phyloP scores from a whole-genome alignment of 2,888 invertebrate species.

The Hydrotaea diabolus region DNA sequence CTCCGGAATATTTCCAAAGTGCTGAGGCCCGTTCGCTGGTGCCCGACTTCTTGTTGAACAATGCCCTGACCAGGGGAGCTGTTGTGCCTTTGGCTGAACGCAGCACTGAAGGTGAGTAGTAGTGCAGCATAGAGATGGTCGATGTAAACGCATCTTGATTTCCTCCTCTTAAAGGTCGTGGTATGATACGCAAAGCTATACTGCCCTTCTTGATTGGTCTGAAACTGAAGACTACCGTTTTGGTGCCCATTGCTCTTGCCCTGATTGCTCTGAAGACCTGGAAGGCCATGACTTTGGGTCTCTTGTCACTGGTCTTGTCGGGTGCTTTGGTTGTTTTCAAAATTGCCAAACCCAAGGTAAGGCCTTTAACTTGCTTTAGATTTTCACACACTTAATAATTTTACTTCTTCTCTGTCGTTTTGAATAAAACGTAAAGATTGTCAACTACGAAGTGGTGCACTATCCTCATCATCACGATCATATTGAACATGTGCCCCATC shows the following conservation, averaged over 20 bases:
- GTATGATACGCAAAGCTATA: constrained; percentile 91
- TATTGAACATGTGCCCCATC: constrained; percentile 70
- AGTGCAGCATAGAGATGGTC: background rate
- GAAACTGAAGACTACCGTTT: constrained; percentile 91
- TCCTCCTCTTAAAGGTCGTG: constrained; percentile 84
- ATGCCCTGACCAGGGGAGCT: constrained; percentile 84
- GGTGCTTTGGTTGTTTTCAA: constrained; percentile 93
- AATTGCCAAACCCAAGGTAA: constrained; percentile 90
- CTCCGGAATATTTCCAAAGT: constrained; percentile 84
- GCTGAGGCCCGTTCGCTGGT: constrained; percentile 78
- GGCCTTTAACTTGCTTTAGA: background rate
- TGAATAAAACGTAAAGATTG: constrained; percentile 82
- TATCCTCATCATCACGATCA: constrained; percentile 84
- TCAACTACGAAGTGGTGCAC: constrained; percentile 93
- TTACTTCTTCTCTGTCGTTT: background rate
- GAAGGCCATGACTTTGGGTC: constrained; percentile 93
- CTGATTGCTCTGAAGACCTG: constrained; percentile 93
- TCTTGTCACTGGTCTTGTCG: constrained; percentile 91
- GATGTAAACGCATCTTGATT: background rate
- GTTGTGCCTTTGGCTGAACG: constrained; percentile 86
- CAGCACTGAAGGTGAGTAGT: constrained; percentile 73
- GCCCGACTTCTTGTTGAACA: constrained; percentile 77
- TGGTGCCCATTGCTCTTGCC: constrained; percentile 90
- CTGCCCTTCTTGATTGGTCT: constrained; percentile 92
- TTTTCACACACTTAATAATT: background rate